These are phyloP conservation scores for Pediacus dermestoides DNA, from an alignment of 2,888 invertebrate genomes.

Conservation along the genomic window DNA sequence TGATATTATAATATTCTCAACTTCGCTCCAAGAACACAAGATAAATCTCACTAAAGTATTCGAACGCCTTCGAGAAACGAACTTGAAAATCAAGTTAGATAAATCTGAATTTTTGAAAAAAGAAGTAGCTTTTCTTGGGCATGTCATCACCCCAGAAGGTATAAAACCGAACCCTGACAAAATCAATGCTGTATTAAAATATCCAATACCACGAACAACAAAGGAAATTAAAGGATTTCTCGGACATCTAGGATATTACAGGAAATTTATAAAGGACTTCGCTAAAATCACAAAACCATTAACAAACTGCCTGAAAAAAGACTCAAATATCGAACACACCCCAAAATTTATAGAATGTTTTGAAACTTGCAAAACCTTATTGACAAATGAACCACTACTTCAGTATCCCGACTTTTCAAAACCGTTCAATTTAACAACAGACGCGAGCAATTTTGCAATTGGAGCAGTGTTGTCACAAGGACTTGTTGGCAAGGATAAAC, in stretches of 20 bases:
- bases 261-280: constrained; percentile 24
- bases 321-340: too few species aligned
- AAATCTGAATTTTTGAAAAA: constrained; percentile 32
- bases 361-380: too few species aligned
- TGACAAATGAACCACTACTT: too few species aligned
- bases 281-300: constrained; percentile 24
- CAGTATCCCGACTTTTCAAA: too few species aligned
- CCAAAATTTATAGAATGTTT: too few species aligned
- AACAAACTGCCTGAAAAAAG: constrained; percentile 19
- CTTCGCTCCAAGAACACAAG: constrained; percentile 28
- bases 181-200: constrained; percentile 29
- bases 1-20: constrained; percentile 17
- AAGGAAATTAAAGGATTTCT: constrained; percentile 36
- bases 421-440: too few species aligned
- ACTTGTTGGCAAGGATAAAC: too few species aligned
- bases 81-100: constrained; percentile 31
- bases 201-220: constrained; percentile 22
- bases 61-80: constrained; percentile 18
- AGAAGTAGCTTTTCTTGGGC: constrained; percentile 38
- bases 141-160: constrained; percentile 36
- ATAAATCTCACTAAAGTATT: constrained; percentile 23
- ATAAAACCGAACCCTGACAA: constrained; percentile 39
- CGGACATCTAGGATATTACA: constrained; percentile 25
- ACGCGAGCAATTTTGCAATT: too few species aligned
- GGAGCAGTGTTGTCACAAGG: too few species aligned